phyloP scores from a whole-genome alignment of 1,140 invertebrate species.

The Drosophila lacteicornis region DNA sequence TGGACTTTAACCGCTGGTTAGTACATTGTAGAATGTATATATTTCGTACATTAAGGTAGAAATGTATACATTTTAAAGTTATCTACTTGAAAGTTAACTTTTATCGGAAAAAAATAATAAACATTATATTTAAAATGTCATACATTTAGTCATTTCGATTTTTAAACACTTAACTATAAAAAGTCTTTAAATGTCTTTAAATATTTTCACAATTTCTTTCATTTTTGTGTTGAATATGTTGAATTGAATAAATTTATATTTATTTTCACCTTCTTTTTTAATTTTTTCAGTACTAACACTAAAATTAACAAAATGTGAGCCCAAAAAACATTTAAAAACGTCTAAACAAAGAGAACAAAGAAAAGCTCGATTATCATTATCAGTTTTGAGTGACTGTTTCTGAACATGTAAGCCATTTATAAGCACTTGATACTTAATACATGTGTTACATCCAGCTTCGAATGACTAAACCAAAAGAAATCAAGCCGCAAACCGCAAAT shows the following conservation, averaged over 20 bases:
- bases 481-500: slow-evolving; percentile 1
- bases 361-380: neutral
- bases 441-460: neutral
- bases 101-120: neutral
- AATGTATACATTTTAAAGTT: neutral
- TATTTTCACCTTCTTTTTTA: neutral
- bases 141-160: too few species aligned
- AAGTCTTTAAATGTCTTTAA: too few species aligned
- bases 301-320: neutral
- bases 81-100: neutral
- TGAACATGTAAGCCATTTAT: neutral
- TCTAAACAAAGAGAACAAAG: neutral
- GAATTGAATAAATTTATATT: too few species aligned
- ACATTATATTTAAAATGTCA: too few species aligned
- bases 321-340: too few species aligned
- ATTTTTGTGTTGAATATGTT: too few species aligned
- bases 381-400: neutral
- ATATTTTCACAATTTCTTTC: too few species aligned
- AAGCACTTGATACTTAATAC: neutral
- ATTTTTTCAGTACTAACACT: neutral
- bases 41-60: neutral
- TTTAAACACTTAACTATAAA: too few species aligned
- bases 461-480: neutral
- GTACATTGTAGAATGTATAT: neutral
- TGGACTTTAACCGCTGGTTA: neutral